Base-by-base conservation (phyloP, 2,797 vertebrate species). In the Margarornis squamiger region DNA sequence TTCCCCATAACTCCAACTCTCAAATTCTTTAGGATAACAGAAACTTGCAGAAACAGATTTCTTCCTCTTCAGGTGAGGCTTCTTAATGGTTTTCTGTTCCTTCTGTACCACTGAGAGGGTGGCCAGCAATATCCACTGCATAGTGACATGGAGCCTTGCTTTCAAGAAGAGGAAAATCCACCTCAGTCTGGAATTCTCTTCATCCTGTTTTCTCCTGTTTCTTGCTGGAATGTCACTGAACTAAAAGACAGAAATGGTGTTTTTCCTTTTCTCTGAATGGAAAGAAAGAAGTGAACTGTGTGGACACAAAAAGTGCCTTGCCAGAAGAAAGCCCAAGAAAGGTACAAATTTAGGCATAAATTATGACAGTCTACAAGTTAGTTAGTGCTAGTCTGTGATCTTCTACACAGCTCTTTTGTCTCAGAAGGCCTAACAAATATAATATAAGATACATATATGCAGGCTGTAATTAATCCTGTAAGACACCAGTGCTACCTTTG, bases 301-400 rank as follows among this genome's bases (percentile, higher is more conserved):
- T 39, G 19, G 15, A 46, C 16, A 51, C 0, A 62, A 62, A 80
- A n/a, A 1, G 3, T 8, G 1, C 15, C 43, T 70, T 2, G 45
- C 6, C 9, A 62, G 19, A 70, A 82, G 19, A 59, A 93, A 83
- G 5, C 1, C 15, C 18, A 23, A 39, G 12, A 39, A 39, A 39
- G 39, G 13, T 51, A 36, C 24, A 63, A 39, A 75, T 91, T 46
- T n/a, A 51, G 19, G 41, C 13, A 29, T 45, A 43, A 52, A 26
- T 59, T 68, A 5, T 24, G 18, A 24, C 21, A 51, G 5, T n/a
- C 10, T 71, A 21, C 8, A 43, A 61, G 6, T 38, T 19, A n/a
- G 24, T n/a, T 38, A 76, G 39, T 39, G 10, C 3, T 24, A 36
- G 14, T 36, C 8, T 62, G 8, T 48, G 39, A 57, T 45, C 16